A percentile compares a stretch with the other conserved stretches of the same genome.
phyloP scores from a whole-genome alignment of 1,140 invertebrate species.

The Stenopsyche tienmushanensis region DNA sequence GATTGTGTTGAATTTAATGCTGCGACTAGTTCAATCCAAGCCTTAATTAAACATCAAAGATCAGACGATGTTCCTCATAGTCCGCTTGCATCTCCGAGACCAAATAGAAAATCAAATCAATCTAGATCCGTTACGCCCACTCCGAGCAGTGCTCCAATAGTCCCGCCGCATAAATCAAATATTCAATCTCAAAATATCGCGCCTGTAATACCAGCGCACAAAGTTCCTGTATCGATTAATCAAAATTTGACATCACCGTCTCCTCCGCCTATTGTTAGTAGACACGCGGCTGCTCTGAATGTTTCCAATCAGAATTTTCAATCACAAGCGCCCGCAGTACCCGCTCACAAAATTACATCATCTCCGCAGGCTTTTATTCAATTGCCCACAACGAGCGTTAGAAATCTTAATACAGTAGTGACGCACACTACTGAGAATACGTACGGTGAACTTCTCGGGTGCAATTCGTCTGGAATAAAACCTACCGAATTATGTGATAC shows the following conservation, averaged over 20 bases:
- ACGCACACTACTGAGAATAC: conserved; percentile 47
- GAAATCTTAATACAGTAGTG: conserved; percentile 33
- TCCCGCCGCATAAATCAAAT: conserved; percentile 33
- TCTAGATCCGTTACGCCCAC: conserved; percentile 37
- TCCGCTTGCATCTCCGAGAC: conserved; percentile 50
- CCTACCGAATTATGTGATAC: conserved; percentile 7
- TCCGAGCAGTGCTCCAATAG: conserved; percentile 28
- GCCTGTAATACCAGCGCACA: conserved; percentile 19
- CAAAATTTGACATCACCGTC: conserved; percentile 10
- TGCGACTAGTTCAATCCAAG: conserved; percentile 60
- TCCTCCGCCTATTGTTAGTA: conserved; percentile 13
- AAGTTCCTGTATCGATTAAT: conserved; percentile 8
- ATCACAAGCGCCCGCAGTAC: conserved; percentile 21
- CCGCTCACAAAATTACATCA: conserved; percentile 30
- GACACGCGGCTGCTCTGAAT: background rate
- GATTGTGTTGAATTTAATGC: conserved; percentile 63
- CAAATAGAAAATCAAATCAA: conserved; percentile 40
- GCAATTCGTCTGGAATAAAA: conserved; percentile 10
- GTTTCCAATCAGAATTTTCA: conserved; percentile 2
- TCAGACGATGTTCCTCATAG: conserved; percentile 43
- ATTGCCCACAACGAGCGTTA: conserved; percentile 29
- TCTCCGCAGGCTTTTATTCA: conserved; percentile 17
- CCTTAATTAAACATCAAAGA: conserved; percentile 45
- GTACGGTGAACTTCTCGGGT: conserved; percentile 39
- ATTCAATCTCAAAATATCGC: background rate